Conservation (phyloP, 2,113 vertebrate species). For the Pluvialis apricaria region DNA sequence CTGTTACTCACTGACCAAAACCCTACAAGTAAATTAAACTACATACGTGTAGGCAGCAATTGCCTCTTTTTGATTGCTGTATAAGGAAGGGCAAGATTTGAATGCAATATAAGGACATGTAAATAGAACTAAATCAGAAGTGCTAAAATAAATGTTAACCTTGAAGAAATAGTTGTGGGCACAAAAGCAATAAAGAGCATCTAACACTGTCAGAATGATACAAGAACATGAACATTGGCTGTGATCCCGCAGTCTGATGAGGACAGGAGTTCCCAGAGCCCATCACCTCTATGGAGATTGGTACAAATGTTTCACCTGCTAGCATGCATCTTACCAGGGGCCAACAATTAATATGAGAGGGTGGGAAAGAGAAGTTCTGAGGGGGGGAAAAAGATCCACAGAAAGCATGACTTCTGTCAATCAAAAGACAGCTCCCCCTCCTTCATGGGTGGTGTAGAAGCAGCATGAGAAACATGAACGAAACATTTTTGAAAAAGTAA, state of each 20-base stretch:
- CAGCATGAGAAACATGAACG: neutral
- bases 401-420: neutral
- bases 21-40: neutral
- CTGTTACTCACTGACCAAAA: neutral
- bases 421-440: neutral
- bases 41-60: neutral
- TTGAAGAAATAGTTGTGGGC: neutral
- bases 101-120: neutral
- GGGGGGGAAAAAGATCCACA: neutral
- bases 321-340: fast-evolving
- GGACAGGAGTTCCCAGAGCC: neutral
- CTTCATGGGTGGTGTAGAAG: neutral
- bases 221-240: fast-evolving
- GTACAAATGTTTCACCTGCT: neutral
- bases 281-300: neutral
- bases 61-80: neutral
- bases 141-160: neutral
- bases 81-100: neutral
- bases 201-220: neutral
- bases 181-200: neutral
- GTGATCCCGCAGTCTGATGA: neutral
- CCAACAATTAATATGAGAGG: neutral
- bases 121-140: neutral
- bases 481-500: neutral
- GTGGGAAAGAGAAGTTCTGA: neutral